phyloP scores from a whole-genome alignment of 2,113 vertebrate genomes.

The Trachemys scripta region DNA sequence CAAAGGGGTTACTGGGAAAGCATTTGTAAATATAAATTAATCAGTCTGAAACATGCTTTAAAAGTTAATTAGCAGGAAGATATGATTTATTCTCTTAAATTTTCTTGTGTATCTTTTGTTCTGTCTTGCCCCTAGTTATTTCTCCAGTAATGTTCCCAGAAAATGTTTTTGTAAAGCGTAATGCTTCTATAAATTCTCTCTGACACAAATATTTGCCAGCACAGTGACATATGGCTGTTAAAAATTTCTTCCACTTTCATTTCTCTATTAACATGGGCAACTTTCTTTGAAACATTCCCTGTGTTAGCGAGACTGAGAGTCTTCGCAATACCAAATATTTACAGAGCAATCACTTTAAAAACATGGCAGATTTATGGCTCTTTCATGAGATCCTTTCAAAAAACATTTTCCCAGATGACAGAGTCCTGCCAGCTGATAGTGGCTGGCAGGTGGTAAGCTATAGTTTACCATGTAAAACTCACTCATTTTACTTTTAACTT shows the following conservation, averaged over 20 bases:
- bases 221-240: not conserved
- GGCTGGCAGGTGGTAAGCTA: not conserved
- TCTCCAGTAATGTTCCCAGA: not conserved
- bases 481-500: not conserved
- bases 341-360: not conserved
- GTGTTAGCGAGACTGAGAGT: not conserved
- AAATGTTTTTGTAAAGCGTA: not conserved
- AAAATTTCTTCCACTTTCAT: not conserved
- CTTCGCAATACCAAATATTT: not conserved
- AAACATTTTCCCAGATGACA: not conserved
- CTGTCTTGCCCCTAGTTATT: not conserved
- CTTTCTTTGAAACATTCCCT: not conserved
- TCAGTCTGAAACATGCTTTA: not conserved
- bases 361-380: not conserved
- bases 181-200: not conserved
- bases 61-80: not conserved
- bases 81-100: not conserved
- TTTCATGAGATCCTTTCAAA: not conserved
- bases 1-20: not conserved
- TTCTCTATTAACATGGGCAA: not conserved
- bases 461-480: constrained; percentile 46
- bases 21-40: not conserved
- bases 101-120: not conserved
- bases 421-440: not conserved
- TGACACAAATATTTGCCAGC: not conserved